Percentiles rank a stretch among this genome's conserved stretches.
Conservation (phyloP, 2,888 invertebrate species). For the Onthophagus sagittarius region DNA sequence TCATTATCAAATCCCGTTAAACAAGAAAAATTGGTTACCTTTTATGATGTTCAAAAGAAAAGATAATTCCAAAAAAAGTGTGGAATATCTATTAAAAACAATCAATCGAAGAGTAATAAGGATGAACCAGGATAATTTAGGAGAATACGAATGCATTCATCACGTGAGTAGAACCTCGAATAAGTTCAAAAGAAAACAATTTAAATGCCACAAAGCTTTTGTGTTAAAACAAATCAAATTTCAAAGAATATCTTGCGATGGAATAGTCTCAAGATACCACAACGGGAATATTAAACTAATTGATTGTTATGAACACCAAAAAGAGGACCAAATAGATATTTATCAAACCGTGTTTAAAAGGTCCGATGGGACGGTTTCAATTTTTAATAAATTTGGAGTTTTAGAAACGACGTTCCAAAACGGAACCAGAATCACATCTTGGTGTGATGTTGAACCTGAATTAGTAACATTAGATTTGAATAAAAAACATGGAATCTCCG, state of each 20-base stretch:
- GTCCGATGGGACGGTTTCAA: slow-evolving; percentile 18
- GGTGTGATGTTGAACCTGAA: slow-evolving; percentile 19
- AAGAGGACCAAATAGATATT: slow-evolving; percentile 14
- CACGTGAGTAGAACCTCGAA: slow-evolving; percentile 4
- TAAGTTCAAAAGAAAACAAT: slow-evolving; percentile 13
- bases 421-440: slow-evolving; percentile 21
- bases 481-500: slow-evolving; percentile 13
- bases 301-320: slow-evolving; percentile 11
- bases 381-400: slow-evolving; percentile 19
- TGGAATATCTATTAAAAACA: not conserved
- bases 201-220: slow-evolving; percentile 3
- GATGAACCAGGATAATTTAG: not conserved
- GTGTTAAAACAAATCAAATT: slow-evolving; percentile 17
- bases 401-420: slow-evolving; percentile 19
- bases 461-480: slow-evolving; percentile 13
- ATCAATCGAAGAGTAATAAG: not conserved
- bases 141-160: not conserved
- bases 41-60: slow-evolving; percentile 3
- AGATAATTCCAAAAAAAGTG: not conserved
- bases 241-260: slow-evolving; percentile 17
- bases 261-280: slow-evolving; percentile 13
- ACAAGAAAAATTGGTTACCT: not conserved
- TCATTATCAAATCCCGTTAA: slow-evolving; percentile 20
- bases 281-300: slow-evolving; percentile 13
- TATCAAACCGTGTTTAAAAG: slow-evolving; percentile 15